These are phyloP conservation scores for Antheraea yamamai DNA, from an alignment of 2,888 invertebrate species.

Conservation along the genomic window DNA sequence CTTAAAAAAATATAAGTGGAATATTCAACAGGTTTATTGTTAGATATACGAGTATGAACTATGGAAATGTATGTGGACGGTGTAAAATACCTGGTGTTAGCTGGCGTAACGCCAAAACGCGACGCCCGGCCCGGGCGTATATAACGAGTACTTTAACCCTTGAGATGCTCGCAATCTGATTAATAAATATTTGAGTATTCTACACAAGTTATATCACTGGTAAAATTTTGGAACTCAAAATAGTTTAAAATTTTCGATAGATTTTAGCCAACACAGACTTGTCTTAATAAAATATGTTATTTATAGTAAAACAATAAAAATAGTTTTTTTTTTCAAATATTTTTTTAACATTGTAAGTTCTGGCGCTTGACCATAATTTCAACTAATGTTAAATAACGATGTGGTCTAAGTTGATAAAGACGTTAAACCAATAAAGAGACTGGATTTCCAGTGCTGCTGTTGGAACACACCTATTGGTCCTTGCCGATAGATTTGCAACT, in stretches of 20 bases:
- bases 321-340: too few relatives aligned
- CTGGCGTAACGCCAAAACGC: constrained; percentile 46
- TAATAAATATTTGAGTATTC: not conserved
- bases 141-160: constrained; percentile 21
- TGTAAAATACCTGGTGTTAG: constrained; percentile 29
- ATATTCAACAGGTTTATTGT: constrained; percentile 66
- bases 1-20: constrained; percentile 21
- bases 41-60: constrained; percentile 38
- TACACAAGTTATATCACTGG: not conserved
- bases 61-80: constrained; percentile 49
- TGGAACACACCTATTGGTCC: too few relatives aligned
- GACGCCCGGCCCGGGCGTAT: constrained; percentile 15
- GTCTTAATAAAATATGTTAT: too few relatives aligned
- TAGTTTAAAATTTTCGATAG: constrained; percentile 4
- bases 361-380: too few relatives aligned
- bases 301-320: too few relatives aligned
- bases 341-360: too few relatives aligned
- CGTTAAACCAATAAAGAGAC: too few relatives aligned
- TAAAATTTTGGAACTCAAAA: not conserved
- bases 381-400: too few relatives aligned
- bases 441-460: too few relatives aligned
- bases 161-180: constrained; percentile 19
- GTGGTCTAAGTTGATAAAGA: too few relatives aligned
- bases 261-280: too few relatives aligned
- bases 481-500: too few relatives aligned